Percentiles rank a stretch among this genome's conserved stretches.
phyloP scores from a whole-genome alignment of 1,140 invertebrate genomes.

The Aradophagus sp. region DNA sequence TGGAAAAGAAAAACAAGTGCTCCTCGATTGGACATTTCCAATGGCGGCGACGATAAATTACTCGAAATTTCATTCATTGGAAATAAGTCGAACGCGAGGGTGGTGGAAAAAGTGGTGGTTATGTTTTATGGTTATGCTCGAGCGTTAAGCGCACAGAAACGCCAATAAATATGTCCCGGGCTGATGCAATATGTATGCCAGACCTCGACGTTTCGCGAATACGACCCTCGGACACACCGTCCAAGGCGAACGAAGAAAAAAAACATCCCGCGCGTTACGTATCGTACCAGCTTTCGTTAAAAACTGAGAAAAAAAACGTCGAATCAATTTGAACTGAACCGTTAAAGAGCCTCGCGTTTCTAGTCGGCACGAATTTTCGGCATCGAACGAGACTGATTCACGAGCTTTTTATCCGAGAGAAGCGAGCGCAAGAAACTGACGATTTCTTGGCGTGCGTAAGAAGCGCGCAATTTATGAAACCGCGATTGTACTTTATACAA shows the following conservation, averaged over 20 bases:
- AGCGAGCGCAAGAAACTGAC: constrained; percentile 38
- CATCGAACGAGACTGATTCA: constrained; percentile 38
- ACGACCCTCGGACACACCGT: constrained; percentile 53
- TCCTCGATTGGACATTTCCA: constrained; percentile 5
- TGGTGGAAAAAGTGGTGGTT: constrained; percentile 37
- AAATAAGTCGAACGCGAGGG: constrained; percentile 31
- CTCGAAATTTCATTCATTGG: constrained; percentile 39
- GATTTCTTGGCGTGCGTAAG: constrained; percentile 45
- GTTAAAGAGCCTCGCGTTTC: constrained; percentile 43
- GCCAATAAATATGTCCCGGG: constrained; percentile 72
- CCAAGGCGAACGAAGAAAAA: constrained; percentile 58
- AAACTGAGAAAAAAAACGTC: constrained; percentile 36
- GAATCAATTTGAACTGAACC: constrained; percentile 44
- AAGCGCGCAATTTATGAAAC: constrained; percentile 47
- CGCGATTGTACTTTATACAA: constrained; percentile 28
- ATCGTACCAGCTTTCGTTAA: constrained; percentile 44
- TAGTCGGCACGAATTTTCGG: constrained; percentile 42
- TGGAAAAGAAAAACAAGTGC: not conserved
- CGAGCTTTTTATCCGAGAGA: constrained; percentile 32
- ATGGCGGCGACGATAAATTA: constrained; percentile 28
- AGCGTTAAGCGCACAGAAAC: constrained; percentile 65
- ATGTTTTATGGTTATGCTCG: constrained; percentile 60
- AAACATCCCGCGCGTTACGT: constrained; percentile 36
- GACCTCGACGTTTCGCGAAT: constrained; percentile 62
- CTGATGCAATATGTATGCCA: constrained; percentile 72